Evolutionary conservation across 2,797 vertebrate genomes (phyloP).

Genomic region (Acrocephalus scirpaceus): DNA sequence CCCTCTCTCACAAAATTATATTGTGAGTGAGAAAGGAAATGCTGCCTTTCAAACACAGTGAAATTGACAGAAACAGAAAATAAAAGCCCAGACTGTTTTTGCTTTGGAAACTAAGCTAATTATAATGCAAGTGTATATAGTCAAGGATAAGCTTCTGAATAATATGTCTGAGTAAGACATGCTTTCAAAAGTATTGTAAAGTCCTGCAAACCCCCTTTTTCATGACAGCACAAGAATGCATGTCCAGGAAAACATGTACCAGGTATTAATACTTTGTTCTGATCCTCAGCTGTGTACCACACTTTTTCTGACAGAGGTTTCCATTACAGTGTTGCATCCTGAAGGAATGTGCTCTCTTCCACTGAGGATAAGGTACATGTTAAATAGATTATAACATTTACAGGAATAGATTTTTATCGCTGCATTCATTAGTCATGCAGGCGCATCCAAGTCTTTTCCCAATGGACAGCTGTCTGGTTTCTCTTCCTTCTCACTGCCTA

Average conservation of each 20-base stretch:
- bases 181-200: neutral
- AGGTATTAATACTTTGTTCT: neutral
- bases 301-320: neutral
- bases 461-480: neutral
- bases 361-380: neutral
- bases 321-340: neutral
- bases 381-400: slow-evolving; percentile 7
- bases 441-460: neutral
- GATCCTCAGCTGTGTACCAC: neutral
- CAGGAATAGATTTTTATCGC: neutral
- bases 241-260: neutral
- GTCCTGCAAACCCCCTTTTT: neutral
- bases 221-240: neutral
- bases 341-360: neutral
- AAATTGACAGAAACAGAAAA: neutral
- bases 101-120: neutral
- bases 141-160: neutral
- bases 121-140: neutral
- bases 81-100: neutral
- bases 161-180: neutral
- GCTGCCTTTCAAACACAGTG: neutral
- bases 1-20: rapidly evolving
- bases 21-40: neutral
- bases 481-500: neutral
- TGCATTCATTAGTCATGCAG: neutral